Evolutionary conservation across 2,888 invertebrate species (phyloP).

Genomic region (Nipponacmea schrenckii): DNA sequence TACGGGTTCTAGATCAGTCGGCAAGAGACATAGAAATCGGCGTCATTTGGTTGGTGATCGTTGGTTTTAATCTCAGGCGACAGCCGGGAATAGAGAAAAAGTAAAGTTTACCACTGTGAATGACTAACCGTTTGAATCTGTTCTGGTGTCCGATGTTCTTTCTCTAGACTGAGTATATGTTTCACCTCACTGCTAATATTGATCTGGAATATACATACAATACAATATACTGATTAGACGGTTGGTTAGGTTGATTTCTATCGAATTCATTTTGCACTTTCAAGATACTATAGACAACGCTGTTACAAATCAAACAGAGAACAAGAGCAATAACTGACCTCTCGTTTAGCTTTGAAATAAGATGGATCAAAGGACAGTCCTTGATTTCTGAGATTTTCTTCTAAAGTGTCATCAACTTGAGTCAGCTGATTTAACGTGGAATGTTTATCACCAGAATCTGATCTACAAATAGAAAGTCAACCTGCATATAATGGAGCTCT

Average conservation of each 20-base stretch:
- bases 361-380: slow-evolving; percentile 61
- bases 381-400: slow-evolving; percentile 47
- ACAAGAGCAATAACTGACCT: slow-evolving; percentile 49
- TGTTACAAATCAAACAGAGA: too few relatives aligned
- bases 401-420: slow-evolving; percentile 44
- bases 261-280: too few relatives aligned
- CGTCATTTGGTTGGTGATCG: too few relatives aligned
- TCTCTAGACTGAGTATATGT: slow-evolving; percentile 53
- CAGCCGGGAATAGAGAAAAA: too few relatives aligned
- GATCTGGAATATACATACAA: slow-evolving; percentile 54
- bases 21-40: too few relatives aligned
- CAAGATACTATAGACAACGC: too few relatives aligned
- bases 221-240: too few relatives aligned
- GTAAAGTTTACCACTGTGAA: too few relatives aligned
- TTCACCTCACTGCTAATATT: slow-evolving; percentile 60
- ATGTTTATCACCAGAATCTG: neutral
- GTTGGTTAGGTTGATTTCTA: too few relatives aligned
- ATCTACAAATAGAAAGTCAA: neutral
- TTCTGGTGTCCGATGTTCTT: slow-evolving; percentile 52
- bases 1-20: too few relatives aligned
- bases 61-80: too few relatives aligned
- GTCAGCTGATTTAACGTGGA: neutral
- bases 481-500: too few relatives aligned
- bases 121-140: slow-evolving; percentile 60
- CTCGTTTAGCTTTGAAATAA: slow-evolving; percentile 62